Conservation (phyloP, 2,797 vertebrate species). For the Anguilla anguilla region DNA sequence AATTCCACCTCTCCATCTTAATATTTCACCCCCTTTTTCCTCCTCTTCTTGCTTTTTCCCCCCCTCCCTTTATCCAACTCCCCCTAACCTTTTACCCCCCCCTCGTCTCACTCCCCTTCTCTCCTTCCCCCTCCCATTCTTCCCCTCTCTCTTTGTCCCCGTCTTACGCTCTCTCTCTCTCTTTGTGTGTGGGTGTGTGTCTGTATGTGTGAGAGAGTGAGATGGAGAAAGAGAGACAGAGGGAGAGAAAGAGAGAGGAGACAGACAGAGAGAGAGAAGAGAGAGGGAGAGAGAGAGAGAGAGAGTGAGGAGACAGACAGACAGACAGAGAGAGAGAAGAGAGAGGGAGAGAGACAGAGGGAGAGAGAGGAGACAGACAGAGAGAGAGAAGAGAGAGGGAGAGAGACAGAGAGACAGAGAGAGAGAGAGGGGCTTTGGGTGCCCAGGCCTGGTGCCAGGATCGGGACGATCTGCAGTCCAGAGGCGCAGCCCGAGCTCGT, state of each 20-base stretch:
- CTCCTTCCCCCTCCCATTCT: background rate
- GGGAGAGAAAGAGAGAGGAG: too few species aligned
- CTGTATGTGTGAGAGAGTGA: too few species aligned
- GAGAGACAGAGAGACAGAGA: background rate
- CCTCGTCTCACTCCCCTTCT: background rate
- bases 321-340: constrained; percentile 44
- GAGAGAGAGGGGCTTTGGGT: background rate
- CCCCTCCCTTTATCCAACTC: background rate
- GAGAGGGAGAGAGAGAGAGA: too few species aligned
- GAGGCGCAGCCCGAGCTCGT: background rate
- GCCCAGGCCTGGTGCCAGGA: background rate
- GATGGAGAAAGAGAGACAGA: too few species aligned
- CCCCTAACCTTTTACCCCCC: too few species aligned
- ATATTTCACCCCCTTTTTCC: background rate
- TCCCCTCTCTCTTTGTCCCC: background rate
- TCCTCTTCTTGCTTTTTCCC: background rate
- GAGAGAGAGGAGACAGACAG: too few species aligned
- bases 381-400: too few species aligned
- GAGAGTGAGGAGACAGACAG: background rate
- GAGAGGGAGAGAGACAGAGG: background rate
- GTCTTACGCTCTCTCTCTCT: background rate
- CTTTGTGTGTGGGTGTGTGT: background rate
- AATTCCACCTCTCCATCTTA: background rate
- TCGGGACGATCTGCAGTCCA: background rate
- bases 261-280: too few species aligned